Percentiles rank a stretch among this genome's conserved stretches.
Conservation (phyloP, 1,140 invertebrate genomes). For the Euschistus heros region DNA sequence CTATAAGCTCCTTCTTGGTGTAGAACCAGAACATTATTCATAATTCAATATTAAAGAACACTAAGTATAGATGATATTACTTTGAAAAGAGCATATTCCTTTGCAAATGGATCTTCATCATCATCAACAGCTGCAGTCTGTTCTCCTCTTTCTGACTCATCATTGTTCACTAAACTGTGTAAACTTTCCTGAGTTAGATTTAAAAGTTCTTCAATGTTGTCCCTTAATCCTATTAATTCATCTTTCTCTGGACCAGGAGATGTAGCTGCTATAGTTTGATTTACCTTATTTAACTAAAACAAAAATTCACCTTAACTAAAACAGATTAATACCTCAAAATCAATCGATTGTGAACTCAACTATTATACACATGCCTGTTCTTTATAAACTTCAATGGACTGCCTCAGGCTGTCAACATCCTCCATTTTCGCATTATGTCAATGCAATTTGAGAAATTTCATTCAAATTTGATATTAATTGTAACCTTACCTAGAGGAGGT, state of each 20-base stretch:
- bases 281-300: constrained; percentile 47
- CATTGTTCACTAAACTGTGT: constrained; percentile 30
- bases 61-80: constrained; percentile 34
- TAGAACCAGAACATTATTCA: constrained; percentile 11
- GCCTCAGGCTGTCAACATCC: neutral
- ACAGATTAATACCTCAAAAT: no score
- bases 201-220: constrained; percentile 52
- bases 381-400: constrained; percentile 12
- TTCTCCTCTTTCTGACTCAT: constrained; percentile 29
- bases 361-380: neutral
- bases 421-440: constrained; percentile 1
- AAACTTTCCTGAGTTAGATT: constrained; percentile 48
- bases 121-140: constrained; percentile 22
- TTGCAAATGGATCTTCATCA: constrained; percentile 39
- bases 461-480: no score
- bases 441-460: no score
- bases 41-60: constrained; percentile 35
- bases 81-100: constrained; percentile 60
- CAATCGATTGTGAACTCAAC: no score
- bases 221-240: constrained; percentile 46
- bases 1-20: no score
- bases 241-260: constrained; percentile 41
- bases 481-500: no score
- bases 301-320: no score
- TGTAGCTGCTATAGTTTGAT: constrained; percentile 41